These are phyloP conservation scores for Apocrypta bakeri DNA, from an alignment of 1,140 invertebrate genomes.

Conservation along the genomic window DNA sequence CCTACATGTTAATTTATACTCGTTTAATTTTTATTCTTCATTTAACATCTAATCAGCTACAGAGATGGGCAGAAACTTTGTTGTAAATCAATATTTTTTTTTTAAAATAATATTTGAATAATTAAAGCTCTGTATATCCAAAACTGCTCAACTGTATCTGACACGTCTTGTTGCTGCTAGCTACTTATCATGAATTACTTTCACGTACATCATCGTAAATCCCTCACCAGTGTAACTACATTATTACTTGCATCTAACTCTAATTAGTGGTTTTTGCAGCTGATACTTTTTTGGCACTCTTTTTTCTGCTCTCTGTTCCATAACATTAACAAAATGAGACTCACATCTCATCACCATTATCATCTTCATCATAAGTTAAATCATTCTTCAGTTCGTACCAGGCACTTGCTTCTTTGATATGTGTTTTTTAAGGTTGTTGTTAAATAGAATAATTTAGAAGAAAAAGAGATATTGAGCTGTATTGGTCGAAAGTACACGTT, in stretches of 20 bases:
- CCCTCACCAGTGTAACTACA: constrained; percentile 16
- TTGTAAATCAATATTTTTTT: constrained; percentile 7
- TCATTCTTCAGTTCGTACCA: constrained; percentile 16
- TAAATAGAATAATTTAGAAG: constrained; percentile 18
- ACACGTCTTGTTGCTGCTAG: constrained; percentile 41
- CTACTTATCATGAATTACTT: constrained; percentile 28
- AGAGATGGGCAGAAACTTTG: constrained; percentile 28
- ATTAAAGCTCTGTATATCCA: constrained; percentile 2
- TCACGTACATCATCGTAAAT: constrained; percentile 21
- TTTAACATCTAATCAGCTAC: constrained; percentile 48
- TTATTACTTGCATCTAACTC: constrained; percentile 39
- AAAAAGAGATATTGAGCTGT: constrained; percentile 13
- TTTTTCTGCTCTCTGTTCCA: constrained; percentile 2
- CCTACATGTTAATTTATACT: constrained; percentile 41
- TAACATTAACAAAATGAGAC: constrained; percentile 36
- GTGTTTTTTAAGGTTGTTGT: constrained; percentile 13
- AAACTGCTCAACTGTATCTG: constrained; percentile 21
- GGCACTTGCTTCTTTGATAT: constrained; percentile 30
- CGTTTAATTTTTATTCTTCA: constrained; percentile 39
- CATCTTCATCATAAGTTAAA: constrained; percentile 19
- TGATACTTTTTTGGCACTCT: constrained; percentile 34
- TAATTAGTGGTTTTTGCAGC: constrained; percentile 21
- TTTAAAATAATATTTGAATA: background rate
- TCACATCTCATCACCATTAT: constrained; percentile 23
- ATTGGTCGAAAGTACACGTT: background rate